Evolutionary conservation across 2,113 vertebrate species (phyloP).

Genomic region (Hydropotes inermis): DNA sequence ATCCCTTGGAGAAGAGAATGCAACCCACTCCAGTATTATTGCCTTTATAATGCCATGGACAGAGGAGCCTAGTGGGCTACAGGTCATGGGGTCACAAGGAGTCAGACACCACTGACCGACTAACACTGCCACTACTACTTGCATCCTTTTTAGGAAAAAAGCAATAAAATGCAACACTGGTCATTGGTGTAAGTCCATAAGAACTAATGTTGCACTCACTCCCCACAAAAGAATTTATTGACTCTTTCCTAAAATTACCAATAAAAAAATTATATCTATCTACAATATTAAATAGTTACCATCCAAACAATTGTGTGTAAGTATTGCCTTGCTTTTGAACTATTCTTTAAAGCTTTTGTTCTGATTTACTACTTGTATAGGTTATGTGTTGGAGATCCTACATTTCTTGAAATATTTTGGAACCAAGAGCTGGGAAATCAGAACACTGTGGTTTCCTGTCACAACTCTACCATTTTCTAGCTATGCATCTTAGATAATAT

Average conservation of each 20-base stretch:
- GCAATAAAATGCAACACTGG: neutral
- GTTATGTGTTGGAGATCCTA: neutral
- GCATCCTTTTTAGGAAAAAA: neutral
- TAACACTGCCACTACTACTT: neutral
- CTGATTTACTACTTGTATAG: neutral
- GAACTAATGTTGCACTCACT: neutral
- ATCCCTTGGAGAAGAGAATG: neutral
- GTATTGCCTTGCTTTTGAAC: neutral
- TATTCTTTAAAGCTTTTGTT: neutral
- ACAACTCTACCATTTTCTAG: neutral
- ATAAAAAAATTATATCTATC: neutral
- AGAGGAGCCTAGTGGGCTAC: neutral
- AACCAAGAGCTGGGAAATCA: neutral
- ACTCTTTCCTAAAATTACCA: neutral
- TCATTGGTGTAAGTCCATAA: neutral
- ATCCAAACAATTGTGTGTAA: neutral
- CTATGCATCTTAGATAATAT: neutral
- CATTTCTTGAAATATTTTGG: neutral
- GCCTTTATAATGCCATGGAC: neutral
- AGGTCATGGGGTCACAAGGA: neutral
- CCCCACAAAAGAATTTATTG: neutral
- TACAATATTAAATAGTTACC: neutral
- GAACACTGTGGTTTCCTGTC: neutral
- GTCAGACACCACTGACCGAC: fast-evolving
- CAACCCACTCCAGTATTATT: neutral